Evolutionary conservation across 2,797 vertebrate genomes (phyloP), one percentile per base, ranked within the genome.

Genomic region (Hirundo rustica): DNA sequence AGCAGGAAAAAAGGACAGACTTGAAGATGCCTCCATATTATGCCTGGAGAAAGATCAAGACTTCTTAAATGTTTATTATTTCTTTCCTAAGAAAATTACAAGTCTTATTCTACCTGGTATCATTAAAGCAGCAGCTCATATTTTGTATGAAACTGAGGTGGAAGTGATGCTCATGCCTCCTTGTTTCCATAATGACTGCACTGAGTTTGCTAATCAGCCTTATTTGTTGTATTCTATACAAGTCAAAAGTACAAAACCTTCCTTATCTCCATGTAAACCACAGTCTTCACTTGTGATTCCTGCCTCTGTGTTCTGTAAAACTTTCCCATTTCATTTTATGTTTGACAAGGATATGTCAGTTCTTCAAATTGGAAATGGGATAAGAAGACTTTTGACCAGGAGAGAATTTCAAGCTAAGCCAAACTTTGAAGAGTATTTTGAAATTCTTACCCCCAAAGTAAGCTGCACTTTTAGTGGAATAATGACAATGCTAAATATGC

Each of bases 281-380:
- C 98, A 98, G 92, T 99, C 99, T 60, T 99, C 99, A 1, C 98
- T 99, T 92, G 99, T 99, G 73, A 99, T 99, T 91, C 98, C 99
- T n/a, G 98, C 98, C 48, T 98, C 99, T 26, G 96, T 99, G 51
- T 99, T 99, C 97, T 99, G 99, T 94, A 98, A 99, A 96, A 99
- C 99, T 34, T 99, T 99, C 95, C 99, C 99, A 7, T 99, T 99
- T 97, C 99, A 99, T 93, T 98, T 99, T 95, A 99, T 99, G 96
- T 98, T 99, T 81, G 99, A 99, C 98, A 98, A 98, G 92, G 99
- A 99, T 75, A 98, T 99, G 98, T 97, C 97, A 80, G 97, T 99
- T 96, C 97, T 99, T 88, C 99, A 99, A 94, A 98, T 99, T 78
- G 99, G 99, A 95, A 98, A 99, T 8, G 99, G 99, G 60, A 98